Conservation (phyloP, 2,888 invertebrate species). For the Sesia apiformis region DNA sequence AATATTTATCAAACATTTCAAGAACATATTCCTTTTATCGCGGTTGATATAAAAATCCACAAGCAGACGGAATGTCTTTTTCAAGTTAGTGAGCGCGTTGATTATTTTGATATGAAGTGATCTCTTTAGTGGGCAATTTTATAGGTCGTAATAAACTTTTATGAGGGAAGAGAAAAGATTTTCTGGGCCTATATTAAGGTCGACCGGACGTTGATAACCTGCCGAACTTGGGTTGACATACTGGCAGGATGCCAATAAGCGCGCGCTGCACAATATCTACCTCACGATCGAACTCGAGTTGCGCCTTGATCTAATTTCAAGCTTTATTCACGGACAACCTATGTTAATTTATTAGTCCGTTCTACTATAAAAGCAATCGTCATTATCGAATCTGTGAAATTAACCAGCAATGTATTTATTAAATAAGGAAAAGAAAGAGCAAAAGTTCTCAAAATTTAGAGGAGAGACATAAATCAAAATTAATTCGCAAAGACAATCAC, state of each 20-base stretch:
- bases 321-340: slow-evolving; percentile 1
- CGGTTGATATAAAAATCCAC: slow-evolving; percentile 19
- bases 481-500: slow-evolving; percentile 35
- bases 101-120: slow-evolving; percentile 48
- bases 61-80: slow-evolving; percentile 16
- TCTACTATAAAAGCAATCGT: not conserved
- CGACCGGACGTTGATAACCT: slow-evolving; percentile 57
- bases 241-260: slow-evolving; percentile 41
- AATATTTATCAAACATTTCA: too few relatives aligned
- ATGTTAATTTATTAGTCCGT: not conserved
- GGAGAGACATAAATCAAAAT: slow-evolving; percentile 11
- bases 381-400: too few relatives aligned
- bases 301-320: not conserved
- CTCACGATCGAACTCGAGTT: not conserved
- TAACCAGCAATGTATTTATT: not conserved
- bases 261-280: not conserved
- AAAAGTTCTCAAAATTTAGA: not conserved
- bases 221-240: slow-evolving; percentile 39
- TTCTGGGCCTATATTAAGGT: slow-evolving; percentile 43
- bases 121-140: slow-evolving; percentile 43
- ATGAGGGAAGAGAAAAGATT: slow-evolving; percentile 48
- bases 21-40: too few relatives aligned
- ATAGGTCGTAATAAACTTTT: slow-evolving; percentile 49
- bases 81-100: slow-evolving; percentile 25
- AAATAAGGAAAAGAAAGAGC: too few relatives aligned